Evolutionary conservation across 2,888 invertebrate genomes (phyloP), one percentile per base, ranked within the genome.

Genomic region (Tetheella fluctuosa): DNA sequence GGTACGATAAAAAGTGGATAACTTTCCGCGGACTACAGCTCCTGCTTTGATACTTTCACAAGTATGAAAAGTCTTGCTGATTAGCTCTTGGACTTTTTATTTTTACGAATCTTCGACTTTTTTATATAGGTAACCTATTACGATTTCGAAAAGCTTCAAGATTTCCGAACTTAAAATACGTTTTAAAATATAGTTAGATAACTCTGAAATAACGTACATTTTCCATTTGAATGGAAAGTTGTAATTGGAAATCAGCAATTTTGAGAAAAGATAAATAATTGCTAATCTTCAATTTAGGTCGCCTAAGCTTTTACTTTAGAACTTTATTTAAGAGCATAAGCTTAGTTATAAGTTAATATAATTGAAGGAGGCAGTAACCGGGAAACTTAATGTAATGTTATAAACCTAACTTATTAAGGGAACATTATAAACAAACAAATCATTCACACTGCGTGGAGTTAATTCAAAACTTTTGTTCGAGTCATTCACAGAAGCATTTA

Each of bases 61-160:
- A 86, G 84, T 85, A 84, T 81, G 83, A 85, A 86, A 86, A 85
- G 80, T 86, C 84, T 80, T 83, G 84, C 85, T 89, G 88, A 89
- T 89, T 88, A 89, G 82, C 84, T 78, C 84, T 79, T 77, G 77
- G 81, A 81, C 79, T 86, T 85, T 84, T 83, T 81, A 84, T 83
- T 81, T 79, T 76, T 73, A 77, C 74, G 80, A 80, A 82, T 82
- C 79, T 84, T 79, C 76, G 74, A 76, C 76, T 77, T 83, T 82
- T 78, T 83, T 82, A 76, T 78, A 74, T 77, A n/a, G n/a, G n/a
- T n/a, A n/a, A n/a, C n/a, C 81, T 81, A 79, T 82, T 80, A 77
- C 74, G 76, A 77, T 80, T 79, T 81, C 78, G 75, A 77, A 76
- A 76, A 74, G 74, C 73, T 70, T 65, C 76, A 81, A 72, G 76